Conservation (phyloP, 2,888 invertebrate genomes). For the Atethmia centrago region DNA sequence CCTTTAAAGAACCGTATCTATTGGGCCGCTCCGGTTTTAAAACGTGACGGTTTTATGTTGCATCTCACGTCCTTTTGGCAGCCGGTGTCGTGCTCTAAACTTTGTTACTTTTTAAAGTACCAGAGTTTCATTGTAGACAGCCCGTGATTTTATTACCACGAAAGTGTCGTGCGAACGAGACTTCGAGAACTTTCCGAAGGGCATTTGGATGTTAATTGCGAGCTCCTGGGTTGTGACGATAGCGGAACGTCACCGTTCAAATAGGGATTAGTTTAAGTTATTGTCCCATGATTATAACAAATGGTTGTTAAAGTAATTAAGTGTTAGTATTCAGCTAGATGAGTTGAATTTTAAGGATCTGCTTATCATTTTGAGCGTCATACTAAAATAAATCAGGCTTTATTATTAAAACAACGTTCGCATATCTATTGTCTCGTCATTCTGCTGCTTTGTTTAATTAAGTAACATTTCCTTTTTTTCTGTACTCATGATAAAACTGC, state of each 20-base stretch:
- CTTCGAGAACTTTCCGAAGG: slow-evolving; percentile 56
- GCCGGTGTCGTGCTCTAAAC: slow-evolving; percentile 64
- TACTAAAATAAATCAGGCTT: neutral
- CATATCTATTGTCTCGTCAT: neutral
- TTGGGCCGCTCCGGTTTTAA: slow-evolving; percentile 55
- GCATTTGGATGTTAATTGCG: slow-evolving; percentile 66
- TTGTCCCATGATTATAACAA: slow-evolving; percentile 31
- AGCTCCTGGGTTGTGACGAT: slow-evolving; percentile 52
- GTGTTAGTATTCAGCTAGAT: slow-evolving; percentile 6
- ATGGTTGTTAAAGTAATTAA: slow-evolving; percentile 34
- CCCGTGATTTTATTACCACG: slow-evolving; percentile 67
- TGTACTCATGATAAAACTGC: no score
- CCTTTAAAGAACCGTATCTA: slow-evolving; percentile 53
- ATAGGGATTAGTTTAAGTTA: slow-evolving; percentile 49
- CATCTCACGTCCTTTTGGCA: slow-evolving; percentile 65
- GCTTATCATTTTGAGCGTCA: neutral
- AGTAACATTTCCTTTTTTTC: no score
- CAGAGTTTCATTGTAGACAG: slow-evolving; percentile 63
- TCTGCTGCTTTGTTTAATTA: no score
- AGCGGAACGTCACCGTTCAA: slow-evolving; percentile 52
- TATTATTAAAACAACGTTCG: neutral
- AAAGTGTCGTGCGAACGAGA: slow-evolving; percentile 60
- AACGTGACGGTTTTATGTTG: slow-evolving; percentile 68
- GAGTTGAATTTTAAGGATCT: neutral
- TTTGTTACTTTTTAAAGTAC: slow-evolving; percentile 67